A percentile compares a stretch with the other conserved stretches of the same genome.
phyloP scores from a whole-genome alignment of 2,113 vertebrate genomes.

The Tupaia chinensis region DNA sequence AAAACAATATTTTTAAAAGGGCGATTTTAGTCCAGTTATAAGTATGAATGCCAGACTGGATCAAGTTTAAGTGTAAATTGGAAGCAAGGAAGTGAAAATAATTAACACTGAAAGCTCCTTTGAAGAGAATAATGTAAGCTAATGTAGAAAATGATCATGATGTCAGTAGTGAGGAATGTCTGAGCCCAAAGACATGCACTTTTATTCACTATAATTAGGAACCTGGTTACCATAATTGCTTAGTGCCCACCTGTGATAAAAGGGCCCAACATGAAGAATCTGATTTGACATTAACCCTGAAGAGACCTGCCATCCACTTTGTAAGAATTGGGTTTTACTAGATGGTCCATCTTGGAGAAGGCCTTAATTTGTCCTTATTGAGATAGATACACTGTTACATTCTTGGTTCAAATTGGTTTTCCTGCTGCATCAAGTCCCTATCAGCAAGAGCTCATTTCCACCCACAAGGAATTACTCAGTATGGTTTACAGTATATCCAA shows the following conservation, averaged over 20 bases:
- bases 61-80: neutral
- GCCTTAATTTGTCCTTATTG: neutral
- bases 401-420: neutral
- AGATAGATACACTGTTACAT: neutral
- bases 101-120: neutral
- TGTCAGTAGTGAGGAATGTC: neutral
- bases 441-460: neutral
- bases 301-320: neutral
- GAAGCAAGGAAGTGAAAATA: neutral
- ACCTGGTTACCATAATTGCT: neutral
- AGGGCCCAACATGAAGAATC: neutral
- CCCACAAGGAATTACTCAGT: neutral
- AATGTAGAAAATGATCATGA: neutral
- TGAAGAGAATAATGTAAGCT: neutral
- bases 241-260: neutral
- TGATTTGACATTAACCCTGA: neutral
- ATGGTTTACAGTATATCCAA: neutral
- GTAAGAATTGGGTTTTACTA: neutral
- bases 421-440: neutral
- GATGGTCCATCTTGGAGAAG: neutral
- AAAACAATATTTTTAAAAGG: neutral
- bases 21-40: neutral
- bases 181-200: neutral
- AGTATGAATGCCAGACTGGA: neutral
- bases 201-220: neutral